Evolutionary conservation across 2,797 vertebrate genomes (phyloP).

Genomic region (Setipinna tenuifilis): DNA sequence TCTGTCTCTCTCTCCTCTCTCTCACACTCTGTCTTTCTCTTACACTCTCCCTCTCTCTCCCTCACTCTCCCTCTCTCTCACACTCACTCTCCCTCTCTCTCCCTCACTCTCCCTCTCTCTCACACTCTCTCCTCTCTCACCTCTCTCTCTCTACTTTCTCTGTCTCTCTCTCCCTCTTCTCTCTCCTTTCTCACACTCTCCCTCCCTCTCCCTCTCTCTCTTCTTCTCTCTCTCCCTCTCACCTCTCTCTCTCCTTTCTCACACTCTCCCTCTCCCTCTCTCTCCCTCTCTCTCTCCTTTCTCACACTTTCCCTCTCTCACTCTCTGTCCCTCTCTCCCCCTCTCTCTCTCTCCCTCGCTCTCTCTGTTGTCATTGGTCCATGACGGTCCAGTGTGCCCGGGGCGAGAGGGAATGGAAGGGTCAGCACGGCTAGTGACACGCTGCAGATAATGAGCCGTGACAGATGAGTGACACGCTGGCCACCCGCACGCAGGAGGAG

Average conservation of each 20-base stretch:
- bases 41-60: too few relatives aligned
- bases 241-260: too few relatives aligned
- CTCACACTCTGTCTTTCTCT: neutral
- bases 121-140: too few relatives aligned
- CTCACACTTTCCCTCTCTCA: neutral
- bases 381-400: neutral
- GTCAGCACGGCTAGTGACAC: neutral
- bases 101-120: neutral
- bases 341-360: conserved; percentile 2
- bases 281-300: neutral
- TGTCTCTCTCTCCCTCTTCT: too few relatives aligned
- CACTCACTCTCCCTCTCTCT: neutral
- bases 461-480: neutral
- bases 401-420: neutral
- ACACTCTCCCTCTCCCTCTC: too few relatives aligned
- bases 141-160: neutral
- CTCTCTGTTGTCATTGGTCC: neutral
- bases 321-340: neutral
- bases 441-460: neutral
- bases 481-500: too few relatives aligned
- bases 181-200: too few relatives aligned
- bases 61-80: neutral
- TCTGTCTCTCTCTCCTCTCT: too few relatives aligned
- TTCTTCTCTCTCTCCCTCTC: too few relatives aligned
- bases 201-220: too few relatives aligned